Percentiles rank a stretch among this genome's conserved stretches.
Conservation (phyloP, 2,888 invertebrate genomes). For the Osmoderma eremita region DNA sequence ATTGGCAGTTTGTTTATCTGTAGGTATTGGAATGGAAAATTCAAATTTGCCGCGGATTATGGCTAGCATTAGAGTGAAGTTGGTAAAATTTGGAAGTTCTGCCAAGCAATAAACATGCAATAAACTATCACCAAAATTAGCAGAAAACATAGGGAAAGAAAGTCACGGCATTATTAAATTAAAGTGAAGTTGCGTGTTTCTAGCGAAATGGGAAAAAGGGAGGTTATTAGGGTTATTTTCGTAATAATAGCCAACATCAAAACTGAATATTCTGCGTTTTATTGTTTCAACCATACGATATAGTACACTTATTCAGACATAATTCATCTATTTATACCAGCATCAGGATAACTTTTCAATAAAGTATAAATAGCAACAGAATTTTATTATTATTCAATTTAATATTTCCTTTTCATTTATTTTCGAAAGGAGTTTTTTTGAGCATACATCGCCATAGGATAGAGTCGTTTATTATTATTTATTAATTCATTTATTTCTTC, state of each 20-base stretch:
- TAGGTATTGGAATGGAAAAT: too few relatives aligned
- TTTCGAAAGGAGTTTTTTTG: constrained; percentile 40
- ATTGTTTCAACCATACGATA: constrained; percentile 60
- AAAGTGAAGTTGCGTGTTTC: too few relatives aligned
- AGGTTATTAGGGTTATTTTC: not conserved
- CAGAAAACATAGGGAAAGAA: too few relatives aligned
- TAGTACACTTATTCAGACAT: constrained; percentile 59
- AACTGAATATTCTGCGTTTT: constrained; percentile 60
- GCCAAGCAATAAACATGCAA: too few relatives aligned
- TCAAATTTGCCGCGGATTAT: too few relatives aligned
- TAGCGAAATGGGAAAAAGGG: not conserved
- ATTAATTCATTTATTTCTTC: constrained; percentile 15
- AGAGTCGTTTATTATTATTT: constrained; percentile 38
- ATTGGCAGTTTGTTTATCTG: too few relatives aligned
- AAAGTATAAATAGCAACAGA: constrained; percentile 52
- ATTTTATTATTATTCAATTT: constrained; percentile 43
- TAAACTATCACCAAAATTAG: too few relatives aligned
- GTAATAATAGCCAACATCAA: constrained; percentile 42
- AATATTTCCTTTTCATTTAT: constrained; percentile 17
- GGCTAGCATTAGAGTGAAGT: too few relatives aligned
- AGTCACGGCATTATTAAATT: too few relatives aligned
- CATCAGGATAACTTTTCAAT: constrained; percentile 54
- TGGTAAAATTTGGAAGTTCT: too few relatives aligned
- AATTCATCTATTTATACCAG: constrained; percentile 60
- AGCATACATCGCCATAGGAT: constrained; percentile 50